phyloP scores from a whole-genome alignment of 37 sponge, comb jelly and placozoan genomes.

The Crambe crambe region DNA sequence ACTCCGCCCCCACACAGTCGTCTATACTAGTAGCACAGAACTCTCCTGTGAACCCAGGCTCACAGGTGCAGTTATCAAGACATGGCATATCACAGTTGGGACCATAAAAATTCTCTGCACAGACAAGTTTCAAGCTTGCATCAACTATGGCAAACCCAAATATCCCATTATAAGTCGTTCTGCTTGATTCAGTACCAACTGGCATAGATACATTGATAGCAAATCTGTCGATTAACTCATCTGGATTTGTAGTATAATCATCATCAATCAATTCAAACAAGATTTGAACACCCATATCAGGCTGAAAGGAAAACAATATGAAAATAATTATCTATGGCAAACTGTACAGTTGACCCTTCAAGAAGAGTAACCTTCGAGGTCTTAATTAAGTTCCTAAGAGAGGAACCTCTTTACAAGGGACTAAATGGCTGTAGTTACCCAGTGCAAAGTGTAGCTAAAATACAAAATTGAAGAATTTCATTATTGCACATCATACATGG shows the following conservation, averaged over 20 bases:
- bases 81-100: neutral
- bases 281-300: neutral
- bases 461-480: too few species aligned
- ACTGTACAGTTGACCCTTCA: too few species aligned
- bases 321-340: neutral
- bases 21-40: neutral
- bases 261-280: neutral
- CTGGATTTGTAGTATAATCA: neutral
- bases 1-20: neutral
- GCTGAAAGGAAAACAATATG: neutral
- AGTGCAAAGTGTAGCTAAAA: too few species aligned
- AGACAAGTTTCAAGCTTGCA: neutral
- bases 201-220: neutral
- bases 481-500: too few species aligned
- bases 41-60: neutral
- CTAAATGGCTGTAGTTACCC: too few species aligned
- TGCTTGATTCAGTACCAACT: neutral
- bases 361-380: too few species aligned
- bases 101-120: neutral
- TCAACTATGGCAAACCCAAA: constrained; percentile 5
- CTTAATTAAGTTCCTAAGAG: too few species aligned
- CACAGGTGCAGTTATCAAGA: neutral
- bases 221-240: constrained; percentile 11
- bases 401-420: too few species aligned
- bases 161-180: neutral